These are phyloP conservation scores for Artemia sp. DNA, from an alignment of 2,888 invertebrate species.

Conservation along the genomic window DNA sequence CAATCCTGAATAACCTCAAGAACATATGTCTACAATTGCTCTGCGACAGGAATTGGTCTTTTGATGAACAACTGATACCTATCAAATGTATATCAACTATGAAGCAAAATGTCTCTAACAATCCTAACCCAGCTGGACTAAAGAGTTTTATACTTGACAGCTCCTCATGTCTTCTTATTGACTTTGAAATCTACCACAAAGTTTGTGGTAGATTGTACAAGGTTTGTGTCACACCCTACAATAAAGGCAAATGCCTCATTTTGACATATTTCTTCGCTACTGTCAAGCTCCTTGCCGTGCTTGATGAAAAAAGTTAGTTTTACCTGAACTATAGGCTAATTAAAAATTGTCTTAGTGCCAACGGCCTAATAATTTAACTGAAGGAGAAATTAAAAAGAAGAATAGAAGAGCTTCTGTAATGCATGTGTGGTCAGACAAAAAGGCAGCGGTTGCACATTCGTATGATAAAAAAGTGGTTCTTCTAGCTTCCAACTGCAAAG, in stretches of 20 bases:
- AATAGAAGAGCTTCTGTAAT: not conserved
- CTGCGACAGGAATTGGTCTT: conserved; percentile 20
- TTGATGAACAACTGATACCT: conserved; percentile 29
- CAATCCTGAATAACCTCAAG: not conserved
- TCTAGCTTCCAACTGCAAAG: conserved; percentile 22
- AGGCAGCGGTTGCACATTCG: not conserved
- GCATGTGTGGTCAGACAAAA: not conserved
- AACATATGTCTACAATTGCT: not conserved
- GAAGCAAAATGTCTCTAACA: conserved; percentile 5
- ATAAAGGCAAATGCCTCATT: no score
- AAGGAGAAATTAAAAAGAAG: not conserved
- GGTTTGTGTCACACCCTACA: not conserved
- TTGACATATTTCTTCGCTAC: conserved; percentile 25
- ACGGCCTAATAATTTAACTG: not conserved
- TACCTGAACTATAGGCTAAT: conserved; percentile 26
- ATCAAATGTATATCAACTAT: conserved; percentile 27
- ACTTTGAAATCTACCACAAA: conserved; percentile 29
- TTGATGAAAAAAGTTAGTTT: not conserved
- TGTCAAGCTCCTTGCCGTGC: conserved; percentile 25
- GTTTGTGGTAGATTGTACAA: conserved; percentile 23
- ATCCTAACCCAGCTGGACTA: conserved; percentile 29
- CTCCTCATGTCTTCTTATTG: conserved; percentile 25
- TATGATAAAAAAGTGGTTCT: not conserved
- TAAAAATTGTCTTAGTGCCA: conserved; percentile 26
- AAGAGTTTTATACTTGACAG: conserved; percentile 30